Percentiles rank a stretch among this genome's conserved stretches.
These are phyloP conservation scores for Phyllostomus discolor DNA, from an alignment of 2,113 vertebrate genomes.

Conservation along the genomic window DNA sequence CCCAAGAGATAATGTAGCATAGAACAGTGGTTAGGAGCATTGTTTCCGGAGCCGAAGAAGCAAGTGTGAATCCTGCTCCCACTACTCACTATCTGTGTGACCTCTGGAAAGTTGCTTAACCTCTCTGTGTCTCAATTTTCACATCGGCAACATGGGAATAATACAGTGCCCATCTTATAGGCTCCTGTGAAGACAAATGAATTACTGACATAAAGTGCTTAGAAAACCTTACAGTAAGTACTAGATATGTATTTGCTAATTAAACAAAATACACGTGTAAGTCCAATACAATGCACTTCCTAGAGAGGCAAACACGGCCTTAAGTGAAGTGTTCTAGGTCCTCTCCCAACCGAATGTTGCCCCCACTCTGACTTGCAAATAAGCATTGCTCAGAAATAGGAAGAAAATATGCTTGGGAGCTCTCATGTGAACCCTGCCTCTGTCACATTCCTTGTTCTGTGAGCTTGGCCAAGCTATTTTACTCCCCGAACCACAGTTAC, in stretches of 20 bases:
- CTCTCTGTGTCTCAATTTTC: neutral
- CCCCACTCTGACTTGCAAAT: neutral
- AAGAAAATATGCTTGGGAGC: neutral
- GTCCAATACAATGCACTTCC: neutral
- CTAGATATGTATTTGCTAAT: neutral
- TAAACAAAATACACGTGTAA: neutral
- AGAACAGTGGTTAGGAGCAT: neutral
- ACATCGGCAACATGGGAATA: slow-evolving; percentile 12
- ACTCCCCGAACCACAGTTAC: neutral
- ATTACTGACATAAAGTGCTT: neutral
- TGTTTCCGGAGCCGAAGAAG: neutral
- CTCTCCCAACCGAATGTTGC: neutral
- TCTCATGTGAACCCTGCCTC: neutral
- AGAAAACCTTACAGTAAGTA: neutral
- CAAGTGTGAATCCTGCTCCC: neutral
- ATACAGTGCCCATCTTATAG: neutral
- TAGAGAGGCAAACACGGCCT: neutral
- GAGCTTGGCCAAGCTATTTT: neutral
- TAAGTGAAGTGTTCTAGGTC: neutral
- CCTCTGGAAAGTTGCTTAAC: neutral
- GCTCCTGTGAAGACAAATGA: neutral
- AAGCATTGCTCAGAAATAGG: neutral
- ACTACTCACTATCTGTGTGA: neutral
- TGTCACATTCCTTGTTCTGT: neutral
- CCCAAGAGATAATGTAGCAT: neutral